Evolutionary conservation across 2,888 invertebrate genomes (phyloP).

Genomic region (Congeria kusceri): DNA sequence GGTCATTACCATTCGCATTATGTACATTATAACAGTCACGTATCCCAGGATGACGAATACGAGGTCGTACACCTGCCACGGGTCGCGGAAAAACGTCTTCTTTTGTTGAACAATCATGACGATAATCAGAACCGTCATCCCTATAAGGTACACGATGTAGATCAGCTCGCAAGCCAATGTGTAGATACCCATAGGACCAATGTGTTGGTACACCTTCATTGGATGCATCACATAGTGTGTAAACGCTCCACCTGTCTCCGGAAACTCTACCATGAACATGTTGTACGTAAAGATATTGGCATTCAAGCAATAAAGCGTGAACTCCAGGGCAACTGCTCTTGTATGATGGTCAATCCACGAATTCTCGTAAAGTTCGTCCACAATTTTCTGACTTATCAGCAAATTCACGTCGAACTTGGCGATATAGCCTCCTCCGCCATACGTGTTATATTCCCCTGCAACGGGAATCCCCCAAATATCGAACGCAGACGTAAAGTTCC

Average conservation of each 20-base stretch:
- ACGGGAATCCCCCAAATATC: conserved; percentile 73
- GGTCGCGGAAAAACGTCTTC: conserved; percentile 58
- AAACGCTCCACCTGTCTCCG: conserved; percentile 76
- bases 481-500: conserved; percentile 69
- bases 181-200: conserved; percentile 64
- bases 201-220: conserved; percentile 69
- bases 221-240: conserved; percentile 68
- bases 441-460: conserved; percentile 66
- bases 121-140: conserved; percentile 54
- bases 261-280: conserved; percentile 77
- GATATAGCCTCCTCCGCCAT: conserved; percentile 79
- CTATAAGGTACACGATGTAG: conserved; percentile 62
- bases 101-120: conserved; percentile 60
- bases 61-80: conserved; percentile 72
- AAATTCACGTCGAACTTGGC: conserved; percentile 71
- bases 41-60: conserved; percentile 57
- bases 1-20: conserved; percentile 57
- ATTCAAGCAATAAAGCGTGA: conserved; percentile 78
- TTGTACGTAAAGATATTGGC: conserved; percentile 77
- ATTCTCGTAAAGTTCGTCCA: conserved; percentile 61
- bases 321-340: conserved; percentile 77
- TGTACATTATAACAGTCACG: conserved; percentile 64
- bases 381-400: conserved; percentile 65
- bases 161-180: conserved; percentile 67
- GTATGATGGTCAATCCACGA: conserved; percentile 79